Evolutionary conservation across 1,140 invertebrate species (phyloP).

Genomic region (Lasioglossum albipes): DNA sequence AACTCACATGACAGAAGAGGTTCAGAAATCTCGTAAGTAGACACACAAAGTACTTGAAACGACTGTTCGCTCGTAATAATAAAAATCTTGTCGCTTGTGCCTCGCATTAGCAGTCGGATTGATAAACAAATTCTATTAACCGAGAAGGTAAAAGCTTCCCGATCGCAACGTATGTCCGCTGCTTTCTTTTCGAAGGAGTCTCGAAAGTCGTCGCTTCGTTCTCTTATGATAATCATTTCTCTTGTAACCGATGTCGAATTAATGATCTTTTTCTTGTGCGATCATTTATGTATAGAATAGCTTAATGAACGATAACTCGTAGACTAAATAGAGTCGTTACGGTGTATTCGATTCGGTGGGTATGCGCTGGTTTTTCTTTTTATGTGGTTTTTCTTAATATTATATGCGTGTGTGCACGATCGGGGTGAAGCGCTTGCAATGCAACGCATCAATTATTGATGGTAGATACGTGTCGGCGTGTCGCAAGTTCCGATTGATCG

Average conservation of each 20-base stretch:
- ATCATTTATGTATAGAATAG: not conserved
- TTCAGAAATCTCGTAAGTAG: slow-evolving; percentile 6
- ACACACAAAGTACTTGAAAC: not conserved
- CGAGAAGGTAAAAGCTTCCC: too few relatives aligned
- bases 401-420: not conserved
- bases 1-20: not conserved
- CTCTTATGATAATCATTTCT: not conserved
- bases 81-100: not conserved
- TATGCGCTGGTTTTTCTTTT: too few relatives aligned
- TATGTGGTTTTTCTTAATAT: not conserved
- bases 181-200: too few relatives aligned
- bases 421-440: not conserved
- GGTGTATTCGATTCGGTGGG: not conserved
- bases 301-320: not conserved
- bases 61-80: not conserved
- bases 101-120: too few relatives aligned
- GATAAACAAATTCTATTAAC: not conserved
- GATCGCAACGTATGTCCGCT: not conserved
- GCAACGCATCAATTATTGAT: not conserved
- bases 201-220: too few relatives aligned
- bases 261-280: not conserved
- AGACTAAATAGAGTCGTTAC: not conserved
- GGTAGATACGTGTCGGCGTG: slow-evolving; percentile 27
- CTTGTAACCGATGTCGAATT: not conserved
- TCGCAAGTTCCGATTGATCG: slow-evolving; percentile 54